A percentile compares a stretch with the other conserved stretches of the same genome.
Evolutionary conservation across 2,113 vertebrate genomes (phyloP).

Genomic region (Pipa parva): DNA sequence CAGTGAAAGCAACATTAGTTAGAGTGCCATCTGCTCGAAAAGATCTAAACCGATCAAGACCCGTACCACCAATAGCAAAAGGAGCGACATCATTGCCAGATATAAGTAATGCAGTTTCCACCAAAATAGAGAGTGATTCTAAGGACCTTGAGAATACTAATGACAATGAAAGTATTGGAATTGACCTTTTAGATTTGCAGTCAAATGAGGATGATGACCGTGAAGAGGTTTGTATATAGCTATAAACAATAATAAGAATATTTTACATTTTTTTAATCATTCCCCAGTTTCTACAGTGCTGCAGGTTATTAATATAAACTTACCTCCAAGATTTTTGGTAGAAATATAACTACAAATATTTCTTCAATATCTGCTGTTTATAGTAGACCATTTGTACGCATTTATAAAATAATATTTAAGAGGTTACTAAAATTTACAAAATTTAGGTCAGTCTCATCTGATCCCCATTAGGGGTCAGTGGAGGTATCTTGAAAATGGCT

Average conservation of each 20-base stretch:
- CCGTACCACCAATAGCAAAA: conserved; percentile 63
- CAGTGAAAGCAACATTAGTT: conserved; percentile 60
- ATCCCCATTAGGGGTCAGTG: too few relatives aligned
- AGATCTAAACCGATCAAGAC: conserved; percentile 63
- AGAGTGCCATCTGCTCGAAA: conserved; percentile 61
- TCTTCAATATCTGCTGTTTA: too few relatives aligned
- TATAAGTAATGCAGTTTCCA: background rate
- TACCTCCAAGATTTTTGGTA: too few relatives aligned
- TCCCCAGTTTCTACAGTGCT: too few relatives aligned
- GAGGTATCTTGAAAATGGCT: too few relatives aligned
- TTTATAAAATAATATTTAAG: too few relatives aligned
- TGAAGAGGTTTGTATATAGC: conserved; percentile 73
- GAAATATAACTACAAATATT: too few relatives aligned
- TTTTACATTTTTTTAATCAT: background rate
- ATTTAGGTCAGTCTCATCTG: too few relatives aligned
- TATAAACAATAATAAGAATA: background rate
- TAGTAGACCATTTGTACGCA: too few relatives aligned
- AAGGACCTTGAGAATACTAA: conserved; percentile 43
- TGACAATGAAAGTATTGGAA: conserved; percentile 51
- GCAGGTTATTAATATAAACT: too few relatives aligned
- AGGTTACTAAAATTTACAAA: too few relatives aligned
- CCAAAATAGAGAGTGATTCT: conserved; percentile 33
- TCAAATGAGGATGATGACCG: conserved; percentile 68
- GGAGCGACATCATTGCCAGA: conserved; percentile 58
- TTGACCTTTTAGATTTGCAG: conserved; percentile 60